Evolutionary conservation across 2,888 invertebrate genomes (phyloP).

Genomic region (Caenorhabditis plicata): DNA sequence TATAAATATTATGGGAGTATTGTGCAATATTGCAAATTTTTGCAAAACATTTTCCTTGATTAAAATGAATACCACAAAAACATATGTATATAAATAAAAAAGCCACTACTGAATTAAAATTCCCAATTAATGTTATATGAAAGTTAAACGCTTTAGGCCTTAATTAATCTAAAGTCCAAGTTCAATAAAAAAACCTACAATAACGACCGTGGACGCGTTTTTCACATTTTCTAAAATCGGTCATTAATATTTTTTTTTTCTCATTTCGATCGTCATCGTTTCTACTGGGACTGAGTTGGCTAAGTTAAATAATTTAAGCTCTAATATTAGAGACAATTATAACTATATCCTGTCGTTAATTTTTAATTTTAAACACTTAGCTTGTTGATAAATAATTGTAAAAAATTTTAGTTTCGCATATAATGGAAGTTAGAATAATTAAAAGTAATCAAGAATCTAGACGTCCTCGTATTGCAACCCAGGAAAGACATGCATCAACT

Average conservation of each 20-base stretch:
- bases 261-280: not conserved
- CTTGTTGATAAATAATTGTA: not conserved
- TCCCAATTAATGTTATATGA: too few relatives aligned
- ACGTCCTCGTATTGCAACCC: not conserved
- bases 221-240: too few relatives aligned
- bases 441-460: constrained; percentile 2
- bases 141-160: too few relatives aligned
- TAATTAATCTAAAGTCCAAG: too few relatives aligned
- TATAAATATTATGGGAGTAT: too few relatives aligned
- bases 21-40: too few relatives aligned
- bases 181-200: too few relatives aligned
- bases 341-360: not conserved
- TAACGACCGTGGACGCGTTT: too few relatives aligned
- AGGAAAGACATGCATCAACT: not conserved
- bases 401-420: constrained; percentile 1
- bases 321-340: not conserved
- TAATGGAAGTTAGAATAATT: constrained; percentile 19
- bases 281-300: not conserved
- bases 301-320: not conserved
- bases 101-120: too few relatives aligned
- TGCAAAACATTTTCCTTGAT: too few relatives aligned
- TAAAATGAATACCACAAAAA: too few relatives aligned
- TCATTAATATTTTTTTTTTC: not conserved
- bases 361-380: not conserved
- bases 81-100: too few relatives aligned